Evolutionary conservation across 1,140 invertebrate genomes (phyloP).

Genomic region (Gryon sp.): DNA sequence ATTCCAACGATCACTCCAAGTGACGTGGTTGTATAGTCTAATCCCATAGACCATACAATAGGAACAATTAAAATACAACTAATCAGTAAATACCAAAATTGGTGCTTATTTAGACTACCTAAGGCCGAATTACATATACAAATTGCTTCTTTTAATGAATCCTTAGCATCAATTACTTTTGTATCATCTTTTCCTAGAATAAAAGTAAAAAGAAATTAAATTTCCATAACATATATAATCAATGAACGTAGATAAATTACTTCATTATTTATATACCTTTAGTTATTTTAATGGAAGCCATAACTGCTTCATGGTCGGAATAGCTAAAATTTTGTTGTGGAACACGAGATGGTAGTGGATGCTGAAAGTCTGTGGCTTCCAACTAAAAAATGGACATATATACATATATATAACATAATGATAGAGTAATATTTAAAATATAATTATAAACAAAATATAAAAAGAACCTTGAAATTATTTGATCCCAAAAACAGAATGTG

Average conservation of each 20-base stretch:
- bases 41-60: conserved; percentile 77
- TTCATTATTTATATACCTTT: conserved; percentile 75
- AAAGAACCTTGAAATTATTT: conserved; percentile 78
- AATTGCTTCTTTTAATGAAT: conserved; percentile 82
- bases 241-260: conserved; percentile 8
- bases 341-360: conserved; percentile 87
- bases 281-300: conserved; percentile 81
- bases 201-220: conserved; percentile 25
- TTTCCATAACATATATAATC: not conserved
- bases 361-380: conserved; percentile 82
- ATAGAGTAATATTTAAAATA: too few relatives aligned
- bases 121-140: conserved; percentile 82
- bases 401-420: too few relatives aligned
- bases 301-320: conserved; percentile 96
- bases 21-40: conserved; percentile 69
- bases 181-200: conserved; percentile 58
- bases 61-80: conserved; percentile 78
- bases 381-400: conserved; percentile 80
- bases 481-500: conserved; percentile 89
- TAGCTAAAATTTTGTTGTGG: conserved; percentile 87
- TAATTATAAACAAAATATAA: conserved; percentile 14
- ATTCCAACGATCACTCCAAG: conserved; percentile 77
- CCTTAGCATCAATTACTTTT: conserved; percentile 68
- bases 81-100: conserved; percentile 82
- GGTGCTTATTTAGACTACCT: conserved; percentile 80